Evolutionary conservation across 2,113 vertebrate species (phyloP), one percentile per base, ranked within the genome.

Genomic region (Chaetorhynchus papuensis): DNA sequence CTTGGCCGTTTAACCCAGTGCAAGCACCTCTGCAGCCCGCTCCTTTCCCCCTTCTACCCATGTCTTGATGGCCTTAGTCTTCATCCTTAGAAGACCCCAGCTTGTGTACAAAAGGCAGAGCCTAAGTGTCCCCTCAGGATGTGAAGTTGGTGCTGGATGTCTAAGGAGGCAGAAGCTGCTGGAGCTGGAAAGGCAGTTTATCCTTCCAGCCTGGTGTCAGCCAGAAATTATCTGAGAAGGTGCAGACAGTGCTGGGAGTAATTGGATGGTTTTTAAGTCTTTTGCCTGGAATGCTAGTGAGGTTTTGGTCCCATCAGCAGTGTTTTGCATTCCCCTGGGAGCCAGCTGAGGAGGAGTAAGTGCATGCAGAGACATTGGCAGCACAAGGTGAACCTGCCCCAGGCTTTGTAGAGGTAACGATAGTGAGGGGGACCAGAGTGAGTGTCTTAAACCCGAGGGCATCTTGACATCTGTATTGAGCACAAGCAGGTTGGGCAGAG

Each of bases 341-440:
- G 13, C 8, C 50, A 78, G 64, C 42, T 85, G 66, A 64, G n/a
- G 47, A 66, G 30, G 28, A 89, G 14, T 0, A n/a, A 10, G 37
- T 78, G 8, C 12, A 3, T 45, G 18, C 13, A 52, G 69, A 57
- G 35, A 10, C 28, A 16, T 14, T 37, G 13, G 45, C 1, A 12
- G 41, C 11, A 26, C 0, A 1, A 24, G 16, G 12, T 45, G 30
- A 68, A 44, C 21, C 4, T 24, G 8, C 19, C 26, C 17, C 33
- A 54, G 44, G 23, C 20, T 91, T 37, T 90, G 17, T 15, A 21
- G 41, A 63, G 16, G 27, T 68, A 24, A n/a, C 20, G 41, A 9
- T 6, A 85, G 15, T 9, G 44, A 53, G 16, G 9, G 30, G 27
- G 5, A 63, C 41, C 9, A 26, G 9, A 30, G 13, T 37, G 27